A percentile compares a stretch with the other conserved stretches of the same genome.
These are phyloP conservation scores for Trachemys scripta DNA, from an alignment of 2,113 vertebrate genomes.

Conservation along the genomic window DNA sequence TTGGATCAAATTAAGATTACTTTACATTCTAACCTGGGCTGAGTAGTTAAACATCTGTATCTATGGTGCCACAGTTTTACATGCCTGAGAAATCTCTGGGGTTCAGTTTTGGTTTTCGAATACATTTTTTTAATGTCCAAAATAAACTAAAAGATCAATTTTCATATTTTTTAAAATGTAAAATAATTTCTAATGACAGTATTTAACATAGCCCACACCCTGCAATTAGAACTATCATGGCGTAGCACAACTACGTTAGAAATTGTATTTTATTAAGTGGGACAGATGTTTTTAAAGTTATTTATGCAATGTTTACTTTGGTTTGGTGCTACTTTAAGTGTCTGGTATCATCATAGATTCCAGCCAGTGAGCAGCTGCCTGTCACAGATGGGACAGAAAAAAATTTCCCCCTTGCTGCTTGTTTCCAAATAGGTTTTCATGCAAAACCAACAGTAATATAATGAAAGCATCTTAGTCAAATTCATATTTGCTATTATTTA, in stretches of 20 bases:
- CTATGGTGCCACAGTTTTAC: rapidly evolving
- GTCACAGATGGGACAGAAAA: slow-evolving; percentile 39
- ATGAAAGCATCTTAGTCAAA: slow-evolving; percentile 46
- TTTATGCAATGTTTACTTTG: slow-evolving; percentile 38
- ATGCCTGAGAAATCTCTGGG: not conserved
- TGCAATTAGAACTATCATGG: not conserved
- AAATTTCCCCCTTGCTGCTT: slow-evolving; percentile 30
- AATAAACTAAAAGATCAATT: not conserved
- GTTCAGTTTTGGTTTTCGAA: not conserved
- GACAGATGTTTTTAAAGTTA: slow-evolving; percentile 58
- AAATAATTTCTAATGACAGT: not conserved
- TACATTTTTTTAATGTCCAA: not conserved
- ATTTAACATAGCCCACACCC: not conserved
- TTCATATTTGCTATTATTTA: slow-evolving; percentile 54
- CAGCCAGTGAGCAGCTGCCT: slow-evolving; percentile 50
- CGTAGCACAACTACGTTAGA: not conserved
- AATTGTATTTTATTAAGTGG: slow-evolving; percentile 16
- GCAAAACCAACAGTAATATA: slow-evolving; percentile 45
- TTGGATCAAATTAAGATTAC: not conserved
- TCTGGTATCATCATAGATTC: slow-evolving; percentile 55
- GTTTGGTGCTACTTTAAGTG: slow-evolving; percentile 42
- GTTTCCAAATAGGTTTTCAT: slow-evolving; percentile 56
- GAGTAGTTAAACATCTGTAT: slow-evolving; percentile 46
- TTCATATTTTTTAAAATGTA: no score
- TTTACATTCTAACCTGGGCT: slow-evolving; percentile 51